Conservation (phyloP, 2,888 invertebrate genomes). For the Cantharis rustica region DNA sequence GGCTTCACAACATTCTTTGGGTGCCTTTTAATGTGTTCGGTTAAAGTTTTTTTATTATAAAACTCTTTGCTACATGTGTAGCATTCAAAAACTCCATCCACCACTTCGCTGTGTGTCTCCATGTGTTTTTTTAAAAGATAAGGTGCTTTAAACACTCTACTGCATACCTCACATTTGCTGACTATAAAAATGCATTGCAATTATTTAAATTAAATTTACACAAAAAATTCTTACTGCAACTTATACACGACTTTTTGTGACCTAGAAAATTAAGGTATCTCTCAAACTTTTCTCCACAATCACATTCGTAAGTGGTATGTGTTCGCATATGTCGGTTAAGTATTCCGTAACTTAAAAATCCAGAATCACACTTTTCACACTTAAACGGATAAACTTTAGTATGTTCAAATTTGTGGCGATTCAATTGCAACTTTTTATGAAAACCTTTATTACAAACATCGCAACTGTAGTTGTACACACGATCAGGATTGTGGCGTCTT, state of each 20-base stretch:
- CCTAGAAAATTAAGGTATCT: constrained; percentile 41
- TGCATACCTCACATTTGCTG: constrained; percentile 40
- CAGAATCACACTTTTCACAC: constrained; percentile 40
- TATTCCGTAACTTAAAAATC: constrained; percentile 37
- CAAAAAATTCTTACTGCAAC: constrained; percentile 28
- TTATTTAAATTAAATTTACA: neutral
- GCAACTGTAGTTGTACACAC: constrained; percentile 39
- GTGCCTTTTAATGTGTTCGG: constrained; percentile 38
- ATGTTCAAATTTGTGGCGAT: constrained; percentile 36
- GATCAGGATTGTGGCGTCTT: constrained; percentile 34
- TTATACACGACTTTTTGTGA: constrained; percentile 39
- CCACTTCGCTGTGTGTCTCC: constrained; percentile 33
- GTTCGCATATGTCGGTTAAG: constrained; percentile 43
- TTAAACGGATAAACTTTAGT: constrained; percentile 30
- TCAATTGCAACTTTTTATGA: constrained; percentile 41
- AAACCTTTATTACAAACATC: constrained; percentile 41
- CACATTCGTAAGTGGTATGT: constrained; percentile 45
- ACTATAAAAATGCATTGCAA: constrained; percentile 31
- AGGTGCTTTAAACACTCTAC: constrained; percentile 37
- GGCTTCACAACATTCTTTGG: constrained; percentile 38
- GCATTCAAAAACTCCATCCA: constrained; percentile 37
- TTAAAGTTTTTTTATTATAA: constrained; percentile 43
- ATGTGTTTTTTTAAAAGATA: constrained; percentile 38
- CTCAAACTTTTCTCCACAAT: constrained; percentile 43
- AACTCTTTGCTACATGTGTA: constrained; percentile 41